Conservation (phyloP, 2,888 invertebrate species). For the Diogma glabrata region DNA sequence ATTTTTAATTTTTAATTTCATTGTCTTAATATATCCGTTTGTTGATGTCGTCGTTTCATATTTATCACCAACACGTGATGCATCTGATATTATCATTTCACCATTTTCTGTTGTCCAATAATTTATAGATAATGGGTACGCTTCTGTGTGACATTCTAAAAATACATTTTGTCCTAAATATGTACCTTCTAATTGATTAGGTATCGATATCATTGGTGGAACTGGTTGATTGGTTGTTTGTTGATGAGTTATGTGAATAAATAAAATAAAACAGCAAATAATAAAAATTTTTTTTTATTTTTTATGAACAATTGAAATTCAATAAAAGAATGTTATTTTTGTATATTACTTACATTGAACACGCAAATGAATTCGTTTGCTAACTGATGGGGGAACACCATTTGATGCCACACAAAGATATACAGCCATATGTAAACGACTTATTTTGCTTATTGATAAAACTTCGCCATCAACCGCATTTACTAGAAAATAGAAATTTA, state of each 20-base stretch:
- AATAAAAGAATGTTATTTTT: too few species aligned
- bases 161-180: constrained; percentile 71
- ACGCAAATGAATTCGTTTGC: constrained; percentile 63
- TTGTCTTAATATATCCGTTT: constrained; percentile 69
- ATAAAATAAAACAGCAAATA: background rate
- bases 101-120: constrained; percentile 79
- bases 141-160: constrained; percentile 73
- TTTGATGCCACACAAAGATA: constrained; percentile 92
- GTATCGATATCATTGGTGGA: constrained; percentile 79
- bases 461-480: constrained; percentile 71
- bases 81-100: constrained; percentile 73
- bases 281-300: background rate
- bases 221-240: too few species aligned
- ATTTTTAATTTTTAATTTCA: constrained; percentile 69
- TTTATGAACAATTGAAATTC: too few species aligned
- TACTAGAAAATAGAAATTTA: constrained; percentile 49
- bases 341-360: constrained; percentile 58
- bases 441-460: constrained; percentile 66
- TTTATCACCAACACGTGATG: constrained; percentile 61
- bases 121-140: constrained; percentile 76
- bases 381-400: constrained; percentile 82
- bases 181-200: constrained; percentile 74
- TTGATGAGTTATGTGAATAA: background rate
- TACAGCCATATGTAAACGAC: constrained; percentile 75
- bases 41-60: constrained; percentile 65